Evolutionary conservation across 2,888 invertebrate species (phyloP), one percentile per base, ranked within the genome.

Genomic region (Aspidapion aeneum): DNA sequence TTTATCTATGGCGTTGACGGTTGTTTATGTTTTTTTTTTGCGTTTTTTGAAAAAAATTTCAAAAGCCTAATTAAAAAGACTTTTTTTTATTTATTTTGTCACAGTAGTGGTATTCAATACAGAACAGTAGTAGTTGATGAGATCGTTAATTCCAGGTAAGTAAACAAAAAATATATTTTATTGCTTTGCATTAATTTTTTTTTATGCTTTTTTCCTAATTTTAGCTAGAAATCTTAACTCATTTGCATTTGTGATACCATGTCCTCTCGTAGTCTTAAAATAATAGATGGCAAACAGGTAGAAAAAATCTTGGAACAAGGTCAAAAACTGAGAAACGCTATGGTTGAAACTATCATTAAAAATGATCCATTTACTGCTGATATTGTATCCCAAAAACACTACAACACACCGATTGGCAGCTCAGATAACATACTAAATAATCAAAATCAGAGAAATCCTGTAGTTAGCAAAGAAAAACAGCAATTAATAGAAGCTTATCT

Each of bases 331-430:
- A 70, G 79, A 69, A 78, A 76, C 70, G 72, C 78, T 16, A 78
- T 80, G 77, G 74, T 80, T n/a, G 73, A 77, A 71, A 73, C 79
- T 66, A 79, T 80, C 72, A 71, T 80, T 62, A 75, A 74, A 68
- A 74, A 78, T 63, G 78, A 79, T 66, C 79, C 79, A 18, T 75
- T 76, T 58, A 74, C 73, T 70, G 68, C 67, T 51, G 74, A 77
- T 59, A 62, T 73, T 54, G 63, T 72, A 49, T 67, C 66, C 61
- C 68, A 64, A 56, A 71, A 69, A 58, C 66, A 68, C 19, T 68
- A 66, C 64, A 68, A 68, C 52, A 71, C 71, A 7, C 70, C 71
- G 9, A 57, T 55, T 18, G 61, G 60, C 55, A 68, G 62, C 52
- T 52, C 56, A 60, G 35, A 35, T 35, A 35, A 35, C 12, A 35